A percentile compares a stretch with the other conserved stretches of the same genome.
These are phyloP conservation scores for Leptestheria dahalacensis DNA, from an alignment of 1,140 invertebrate species.

Conservation along the genomic window DNA sequence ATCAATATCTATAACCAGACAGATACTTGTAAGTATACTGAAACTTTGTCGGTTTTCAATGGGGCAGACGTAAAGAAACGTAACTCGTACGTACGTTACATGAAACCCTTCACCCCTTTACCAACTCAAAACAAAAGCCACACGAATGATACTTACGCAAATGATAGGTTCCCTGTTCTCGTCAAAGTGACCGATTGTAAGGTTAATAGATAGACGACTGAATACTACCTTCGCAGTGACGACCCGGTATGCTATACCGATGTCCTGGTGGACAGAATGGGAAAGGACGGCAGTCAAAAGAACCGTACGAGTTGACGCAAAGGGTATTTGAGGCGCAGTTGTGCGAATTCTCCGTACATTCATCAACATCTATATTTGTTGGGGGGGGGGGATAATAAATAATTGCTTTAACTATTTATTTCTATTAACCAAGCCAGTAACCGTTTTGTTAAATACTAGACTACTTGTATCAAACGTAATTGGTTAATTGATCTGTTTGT, in stretches of 20 bases:
- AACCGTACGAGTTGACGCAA: constrained; percentile 28
- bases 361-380: constrained; percentile 35
- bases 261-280: constrained; percentile 19
- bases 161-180: too few species aligned
- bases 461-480: too few species aligned
- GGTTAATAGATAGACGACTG: not conserved
- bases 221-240: constrained; percentile 20
- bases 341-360: constrained; percentile 30
- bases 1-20: constrained; percentile 44
- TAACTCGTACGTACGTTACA: too few species aligned
- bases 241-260: constrained; percentile 17
- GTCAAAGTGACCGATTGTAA: too few species aligned
- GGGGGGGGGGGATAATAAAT: too few species aligned
- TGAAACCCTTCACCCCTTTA: too few species aligned
- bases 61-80: too few species aligned
- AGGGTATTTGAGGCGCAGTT: constrained; percentile 24
- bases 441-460: not conserved
- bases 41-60: too few species aligned
- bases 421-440: too few species aligned
- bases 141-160: not conserved
- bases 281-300: constrained; percentile 27
- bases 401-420: too few species aligned
- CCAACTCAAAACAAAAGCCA: not conserved
- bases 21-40: too few species aligned
- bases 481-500: too few species aligned